Evolutionary conservation across 2,888 invertebrate species (phyloP), one percentile per base, ranked within the genome.

Genomic region (Agonopterix subpropinquella): DNA sequence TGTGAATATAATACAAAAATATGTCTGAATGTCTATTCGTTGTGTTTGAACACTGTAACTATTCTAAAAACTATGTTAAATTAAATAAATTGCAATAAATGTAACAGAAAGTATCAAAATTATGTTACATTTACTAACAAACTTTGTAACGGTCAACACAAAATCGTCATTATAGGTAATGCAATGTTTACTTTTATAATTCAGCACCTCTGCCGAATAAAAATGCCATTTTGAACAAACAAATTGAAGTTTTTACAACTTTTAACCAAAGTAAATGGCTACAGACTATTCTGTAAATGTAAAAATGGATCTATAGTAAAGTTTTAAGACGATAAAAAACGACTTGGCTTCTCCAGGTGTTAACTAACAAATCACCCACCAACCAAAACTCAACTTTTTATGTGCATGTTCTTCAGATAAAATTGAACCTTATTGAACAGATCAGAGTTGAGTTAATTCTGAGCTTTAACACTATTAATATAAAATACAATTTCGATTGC

Each of bases 1-100:
- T 67, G 63, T 65, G 68, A 71, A 75, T 73, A 76, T 73, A 67
- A 73, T 74, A 78, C 70, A 77, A 67, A 71, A 64, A 75, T 65
- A 71, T 65, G 28, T 67, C 57, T 61, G 70, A 70, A 70, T 59
- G 59, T 62, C 61, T 67, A 67, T 78, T 84, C 79, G 81, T 85
- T 84, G 81, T 78, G 71, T 77, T 77, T 72, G 73, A 80, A 78
- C 72, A 76, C 70, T 72, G 65, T 59, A 63, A 56, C 62, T 65
- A 64, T 51, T 50, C 64, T 71, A 70, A 58, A 58, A 63, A 62
- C 55, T 56, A 55, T 47, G 47, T 62, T 47, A 47, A 49, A 45
- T 42, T 52, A 50, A 51, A 36, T 41, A 45, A 36, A 15, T 45
- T 49, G 39, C 45, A 48, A 43, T 41, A 3, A 43, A 48, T 49